phyloP scores from a whole-genome alignment of 1,140 invertebrate genomes.

The Coboldia fuscipes region DNA sequence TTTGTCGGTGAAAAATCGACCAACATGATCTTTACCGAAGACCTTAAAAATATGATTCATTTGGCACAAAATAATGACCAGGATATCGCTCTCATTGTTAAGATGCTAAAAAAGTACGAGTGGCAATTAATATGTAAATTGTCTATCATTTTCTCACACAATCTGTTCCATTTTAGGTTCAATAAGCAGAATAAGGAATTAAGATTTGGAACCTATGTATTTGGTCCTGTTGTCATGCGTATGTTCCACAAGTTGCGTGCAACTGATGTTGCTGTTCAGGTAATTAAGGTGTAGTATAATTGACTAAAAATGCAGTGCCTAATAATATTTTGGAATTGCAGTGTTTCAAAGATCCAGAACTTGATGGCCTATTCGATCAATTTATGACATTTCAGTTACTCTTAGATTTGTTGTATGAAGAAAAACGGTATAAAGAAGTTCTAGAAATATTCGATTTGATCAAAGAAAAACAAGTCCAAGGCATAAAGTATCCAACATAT shows the following conservation, averaged over 20 bases:
- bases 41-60: conserved; percentile 62
- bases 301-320: conserved; percentile 1
- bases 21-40: conserved; percentile 61
- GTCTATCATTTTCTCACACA: neutral
- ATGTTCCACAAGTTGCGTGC: conserved; percentile 48
- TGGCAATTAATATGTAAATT: conserved; percentile 2
- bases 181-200: conserved; percentile 45
- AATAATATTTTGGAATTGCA: conserved; percentile 10
- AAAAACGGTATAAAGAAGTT: conserved; percentile 44
- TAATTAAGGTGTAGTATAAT: conserved; percentile 9
- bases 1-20: conserved; percentile 26
- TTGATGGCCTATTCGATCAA: conserved; percentile 49
- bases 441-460: conserved; percentile 36
- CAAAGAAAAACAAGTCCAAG: conserved; percentile 29
- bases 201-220: conserved; percentile 53
- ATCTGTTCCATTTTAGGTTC: conserved; percentile 29
- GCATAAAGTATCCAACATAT: conserved; percentile 41
- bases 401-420: conserved; percentile 46
- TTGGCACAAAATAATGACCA: conserved; percentile 30
- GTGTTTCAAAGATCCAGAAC: conserved; percentile 36
- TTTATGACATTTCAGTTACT: conserved; percentile 40
- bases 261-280: conserved; percentile 37
- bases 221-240: conserved; percentile 69
- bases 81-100: conserved; percentile 37
- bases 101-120: conserved; percentile 46